phyloP scores from a whole-genome alignment of 2,113 vertebrate species.

The Halcyon senegalensis region DNA sequence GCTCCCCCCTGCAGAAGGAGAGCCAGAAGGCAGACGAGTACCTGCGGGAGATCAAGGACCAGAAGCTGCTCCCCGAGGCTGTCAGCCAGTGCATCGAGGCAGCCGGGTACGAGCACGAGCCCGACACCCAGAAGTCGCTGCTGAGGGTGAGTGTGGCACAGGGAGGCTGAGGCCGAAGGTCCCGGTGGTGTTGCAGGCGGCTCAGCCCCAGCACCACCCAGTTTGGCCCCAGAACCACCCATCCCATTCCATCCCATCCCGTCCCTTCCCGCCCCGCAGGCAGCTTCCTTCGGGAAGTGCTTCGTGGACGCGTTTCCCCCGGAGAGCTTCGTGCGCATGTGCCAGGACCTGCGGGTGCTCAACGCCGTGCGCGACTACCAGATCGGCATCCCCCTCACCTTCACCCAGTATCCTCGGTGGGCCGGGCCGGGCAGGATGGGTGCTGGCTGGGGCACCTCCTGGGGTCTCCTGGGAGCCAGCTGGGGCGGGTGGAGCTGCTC shows the following conservation, averaged over 20 bases:
- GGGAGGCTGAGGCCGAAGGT: background rate
- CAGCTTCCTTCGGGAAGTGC: slow-evolving; percentile 89
- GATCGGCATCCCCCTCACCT: slow-evolving; percentile 87
- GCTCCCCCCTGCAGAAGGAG: slow-evolving; percentile 79
- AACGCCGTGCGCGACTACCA: slow-evolving; percentile 86
- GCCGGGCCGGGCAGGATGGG: background rate
- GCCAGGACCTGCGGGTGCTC: slow-evolving; percentile 85
- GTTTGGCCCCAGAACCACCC: too few relatives aligned
- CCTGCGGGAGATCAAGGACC: slow-evolving; percentile 93
- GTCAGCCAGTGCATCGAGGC: slow-evolving; percentile 93
- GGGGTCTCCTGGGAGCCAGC: background rate
- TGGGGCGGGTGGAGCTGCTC: background rate
- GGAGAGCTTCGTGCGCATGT: slow-evolving; percentile 82
- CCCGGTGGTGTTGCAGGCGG: fast-evolving
- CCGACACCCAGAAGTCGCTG: slow-evolving; percentile 89
- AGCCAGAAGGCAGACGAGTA: slow-evolving; percentile 98
- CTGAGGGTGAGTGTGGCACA: slow-evolving; percentile 80
- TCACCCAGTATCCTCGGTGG: slow-evolving; percentile 81
- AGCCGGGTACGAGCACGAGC: slow-evolving; percentile 87
- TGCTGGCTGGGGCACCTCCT: background rate
- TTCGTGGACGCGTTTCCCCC: slow-evolving; percentile 85
- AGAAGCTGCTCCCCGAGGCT: slow-evolving; percentile 85
- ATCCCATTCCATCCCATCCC: background rate
- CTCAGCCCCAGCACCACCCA: background rate
- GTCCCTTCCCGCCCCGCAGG: slow-evolving; percentile 55